Evolutionary conservation across 2,888 invertebrate species (phyloP).

Genomic region (Cantharis rufa): DNA sequence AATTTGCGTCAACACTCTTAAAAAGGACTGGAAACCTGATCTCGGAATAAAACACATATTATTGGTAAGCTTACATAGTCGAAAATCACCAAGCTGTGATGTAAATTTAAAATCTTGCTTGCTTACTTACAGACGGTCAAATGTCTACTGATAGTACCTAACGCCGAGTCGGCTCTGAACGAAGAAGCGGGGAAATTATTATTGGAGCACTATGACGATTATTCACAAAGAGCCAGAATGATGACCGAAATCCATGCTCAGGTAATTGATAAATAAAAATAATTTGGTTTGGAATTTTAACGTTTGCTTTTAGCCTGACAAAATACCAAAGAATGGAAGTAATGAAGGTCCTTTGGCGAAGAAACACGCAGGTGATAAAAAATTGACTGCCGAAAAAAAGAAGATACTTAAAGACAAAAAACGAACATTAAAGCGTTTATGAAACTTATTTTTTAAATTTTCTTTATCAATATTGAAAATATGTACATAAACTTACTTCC

Average conservation of each 20-base stretch:
- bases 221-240: conserved; percentile 85
- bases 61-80: conserved; percentile 61
- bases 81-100: too few relatives aligned
- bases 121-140: conserved; percentile 73
- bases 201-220: conserved; percentile 90
- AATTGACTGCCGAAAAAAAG: conserved; percentile 71
- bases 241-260: conserved; percentile 90
- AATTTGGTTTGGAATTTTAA: neutral
- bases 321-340: conserved; percentile 58
- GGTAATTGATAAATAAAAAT: conserved; percentile 52
- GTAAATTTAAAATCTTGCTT: neutral
- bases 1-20: conserved; percentile 95
- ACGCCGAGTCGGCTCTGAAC: conserved; percentile 95
- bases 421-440: conserved; percentile 83
- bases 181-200: conserved; percentile 95
- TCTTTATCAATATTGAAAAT: conserved; percentile 7
- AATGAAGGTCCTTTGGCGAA: conserved; percentile 76
- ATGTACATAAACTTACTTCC: conserved; percentile 14
- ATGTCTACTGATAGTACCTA: conserved; percentile 95
- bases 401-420: conserved; percentile 82
- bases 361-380: conserved; percentile 84
- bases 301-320: conserved; percentile 56
- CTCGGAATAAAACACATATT: conserved; percentile 94
- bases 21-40: conserved; percentile 96
- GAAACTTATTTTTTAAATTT: conserved; percentile 52